These are phyloP conservation scores for Fragum sueziense DNA, from an alignment of 2,888 invertebrate genomes.

Conservation along the genomic window DNA sequence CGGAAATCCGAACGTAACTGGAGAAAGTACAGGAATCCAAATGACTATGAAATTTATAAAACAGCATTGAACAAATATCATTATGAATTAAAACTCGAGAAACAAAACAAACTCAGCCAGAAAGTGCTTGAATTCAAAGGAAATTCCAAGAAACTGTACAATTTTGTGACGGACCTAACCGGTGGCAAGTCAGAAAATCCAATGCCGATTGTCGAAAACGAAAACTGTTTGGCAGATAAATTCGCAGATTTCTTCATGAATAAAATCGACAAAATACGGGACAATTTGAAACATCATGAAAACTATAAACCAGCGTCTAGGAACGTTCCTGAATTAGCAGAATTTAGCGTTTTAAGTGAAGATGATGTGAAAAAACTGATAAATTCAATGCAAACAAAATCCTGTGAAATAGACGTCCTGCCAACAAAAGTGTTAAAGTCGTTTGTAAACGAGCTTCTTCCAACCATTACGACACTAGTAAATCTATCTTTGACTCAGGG, in stretches of 20 bases:
- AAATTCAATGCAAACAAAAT: slow-evolving; percentile 20
- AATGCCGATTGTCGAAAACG: slow-evolving; percentile 1
- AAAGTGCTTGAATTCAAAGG: slow-evolving; percentile 13
- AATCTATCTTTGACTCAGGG: slow-evolving; percentile 28
- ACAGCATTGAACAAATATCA: not conserved
- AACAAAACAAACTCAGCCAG: slow-evolving; percentile 4
- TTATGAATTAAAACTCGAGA: slow-evolving; percentile 1
- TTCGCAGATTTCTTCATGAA: slow-evolving; percentile 6
- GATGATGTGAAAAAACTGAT: slow-evolving; percentile 24
- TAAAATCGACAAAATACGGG: slow-evolving; percentile 25
- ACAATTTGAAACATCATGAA: slow-evolving; percentile 8
- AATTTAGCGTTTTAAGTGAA: slow-evolving; percentile 11
- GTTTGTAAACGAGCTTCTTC: slow-evolving; percentile 19
- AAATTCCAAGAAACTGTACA: not conserved
- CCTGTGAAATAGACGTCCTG: slow-evolving; percentile 36
- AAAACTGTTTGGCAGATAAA: not conserved
- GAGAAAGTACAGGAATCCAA: not conserved
- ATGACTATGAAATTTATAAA: not conserved
- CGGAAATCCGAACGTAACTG: slow-evolving; percentile 9
- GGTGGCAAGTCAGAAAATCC: too few relatives aligned
- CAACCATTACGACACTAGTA: slow-evolving; percentile 24
- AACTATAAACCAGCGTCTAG: not conserved
- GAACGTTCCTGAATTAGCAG: too few relatives aligned
- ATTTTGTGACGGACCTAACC: too few relatives aligned
- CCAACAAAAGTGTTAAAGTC: slow-evolving; percentile 27